Evolutionary conservation across 2,797 vertebrate species (phyloP).

Genomic region (Melanotaenia nigrans): DNA sequence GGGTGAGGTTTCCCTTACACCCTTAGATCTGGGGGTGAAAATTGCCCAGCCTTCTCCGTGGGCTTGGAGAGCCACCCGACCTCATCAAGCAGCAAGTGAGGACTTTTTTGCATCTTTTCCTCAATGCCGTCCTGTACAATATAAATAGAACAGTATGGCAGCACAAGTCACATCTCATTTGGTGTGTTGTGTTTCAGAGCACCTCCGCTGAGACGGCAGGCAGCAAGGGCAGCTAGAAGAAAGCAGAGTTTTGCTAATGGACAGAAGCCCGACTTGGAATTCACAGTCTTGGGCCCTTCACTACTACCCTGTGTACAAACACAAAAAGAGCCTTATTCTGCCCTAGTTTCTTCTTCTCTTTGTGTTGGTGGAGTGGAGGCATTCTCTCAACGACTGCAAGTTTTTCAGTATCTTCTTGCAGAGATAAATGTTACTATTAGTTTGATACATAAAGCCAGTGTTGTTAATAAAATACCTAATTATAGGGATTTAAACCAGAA

Average conservation of each 20-base stretch:
- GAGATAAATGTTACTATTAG: not conserved
- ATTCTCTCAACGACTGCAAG: not conserved
- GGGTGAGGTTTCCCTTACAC: slow-evolving; percentile 56
- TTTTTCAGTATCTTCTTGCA: not conserved
- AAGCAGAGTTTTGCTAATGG: slow-evolving; percentile 60
- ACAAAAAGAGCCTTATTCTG: slow-evolving; percentile 22
- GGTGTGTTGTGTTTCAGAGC: slow-evolving; percentile 73
- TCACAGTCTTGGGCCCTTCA: slow-evolving; percentile 34
- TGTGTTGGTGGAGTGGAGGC: slow-evolving; percentile 9
- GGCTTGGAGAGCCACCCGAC: slow-evolving; percentile 71
- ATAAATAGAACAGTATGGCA: slow-evolving; percentile 78
- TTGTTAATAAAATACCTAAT: not conserved
- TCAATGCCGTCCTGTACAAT: slow-evolving; percentile 64
- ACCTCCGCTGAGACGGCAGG: slow-evolving; percentile 62
- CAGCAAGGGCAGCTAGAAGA: slow-evolving; percentile 49
- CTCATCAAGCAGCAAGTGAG: slow-evolving; percentile 81
- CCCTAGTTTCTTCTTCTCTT: slow-evolving; percentile 9
- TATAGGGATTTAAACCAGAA: not conserved
- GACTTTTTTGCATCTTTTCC: slow-evolving; percentile 61
- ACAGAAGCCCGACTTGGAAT: slow-evolving; percentile 49
- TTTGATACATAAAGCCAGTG: slow-evolving; percentile 10
- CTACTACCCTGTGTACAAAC: slow-evolving; percentile 21
- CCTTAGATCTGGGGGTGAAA: slow-evolving; percentile 73
- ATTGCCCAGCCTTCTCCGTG: slow-evolving; percentile 72
- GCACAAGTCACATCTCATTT: slow-evolving; percentile 79